These are phyloP conservation scores for Lasioglossum calceatum DNA, from an alignment of 2,888 invertebrate genomes.

Conservation along the genomic window DNA sequence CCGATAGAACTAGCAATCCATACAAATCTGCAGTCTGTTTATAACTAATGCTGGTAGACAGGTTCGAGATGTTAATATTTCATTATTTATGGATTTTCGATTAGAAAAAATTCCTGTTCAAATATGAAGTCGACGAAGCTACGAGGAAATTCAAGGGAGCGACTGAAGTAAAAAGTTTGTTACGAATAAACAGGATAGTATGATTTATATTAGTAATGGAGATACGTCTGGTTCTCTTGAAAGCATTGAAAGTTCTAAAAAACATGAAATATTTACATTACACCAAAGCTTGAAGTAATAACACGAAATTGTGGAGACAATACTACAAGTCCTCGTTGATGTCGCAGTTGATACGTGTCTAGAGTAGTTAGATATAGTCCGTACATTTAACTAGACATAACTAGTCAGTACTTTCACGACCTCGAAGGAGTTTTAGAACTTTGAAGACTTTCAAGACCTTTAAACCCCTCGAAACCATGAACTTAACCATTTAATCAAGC, in stretches of 20 bases:
- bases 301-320: not conserved
- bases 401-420: not conserved
- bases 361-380: not conserved
- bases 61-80: too few species aligned
- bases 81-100: not conserved
- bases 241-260: not conserved
- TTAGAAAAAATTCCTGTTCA: not conserved
- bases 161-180: too few species aligned
- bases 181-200: too few species aligned
- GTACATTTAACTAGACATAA: not conserved
- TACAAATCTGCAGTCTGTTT: too few species aligned
- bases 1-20: too few species aligned
- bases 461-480: not conserved
- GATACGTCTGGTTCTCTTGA: not conserved
- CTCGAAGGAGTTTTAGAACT: not conserved
- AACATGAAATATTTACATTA: not conserved
- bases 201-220: too few species aligned
- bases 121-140: not conserved
- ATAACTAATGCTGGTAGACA: too few species aligned
- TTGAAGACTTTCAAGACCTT: not conserved
- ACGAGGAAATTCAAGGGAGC: too few species aligned
- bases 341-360: not conserved
- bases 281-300: not conserved
- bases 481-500: not conserved
- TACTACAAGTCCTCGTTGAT: not conserved